Conservation (phyloP, 1,140 invertebrate species). For the Bactericera cockerelli region DNA sequence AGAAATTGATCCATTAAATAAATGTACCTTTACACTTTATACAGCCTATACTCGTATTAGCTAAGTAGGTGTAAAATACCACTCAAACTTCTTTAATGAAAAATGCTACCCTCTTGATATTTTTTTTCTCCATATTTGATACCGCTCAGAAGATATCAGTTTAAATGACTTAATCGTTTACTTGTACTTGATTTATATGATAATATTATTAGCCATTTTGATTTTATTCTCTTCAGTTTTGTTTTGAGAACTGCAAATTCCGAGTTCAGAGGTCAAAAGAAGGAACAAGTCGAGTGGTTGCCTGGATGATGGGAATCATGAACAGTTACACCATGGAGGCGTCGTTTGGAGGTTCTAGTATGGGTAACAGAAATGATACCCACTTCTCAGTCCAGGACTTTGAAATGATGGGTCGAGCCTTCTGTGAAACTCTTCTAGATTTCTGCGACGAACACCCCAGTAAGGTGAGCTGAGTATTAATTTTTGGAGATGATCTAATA, state of each 20-base stretch:
- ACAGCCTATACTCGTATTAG: no score
- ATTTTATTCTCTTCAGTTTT: conserved; percentile 64
- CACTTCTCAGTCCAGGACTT: conserved; percentile 73
- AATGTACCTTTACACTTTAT: no score
- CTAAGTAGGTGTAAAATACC: no score
- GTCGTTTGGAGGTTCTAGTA: conserved; percentile 73
- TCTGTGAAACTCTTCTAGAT: conserved; percentile 82
- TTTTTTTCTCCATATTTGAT: no score
- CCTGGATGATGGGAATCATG: conserved; percentile 84
- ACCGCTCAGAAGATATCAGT: no score
- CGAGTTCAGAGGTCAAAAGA: conserved; percentile 82
- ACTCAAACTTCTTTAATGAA: no score
- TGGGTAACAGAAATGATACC: conserved; percentile 61
- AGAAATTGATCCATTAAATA: no score
- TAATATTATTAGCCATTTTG: no score
- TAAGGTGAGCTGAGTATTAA: conserved; percentile 35
- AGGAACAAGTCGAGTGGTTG: conserved; percentile 79
- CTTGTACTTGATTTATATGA: no score
- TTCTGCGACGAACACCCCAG: conserved; percentile 75
- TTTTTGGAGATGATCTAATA: no score
- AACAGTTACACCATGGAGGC: conserved; percentile 92
- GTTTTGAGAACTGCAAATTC: conserved; percentile 86
- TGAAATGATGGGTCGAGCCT: conserved; percentile 66
- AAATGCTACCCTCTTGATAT: no score
- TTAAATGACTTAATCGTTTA: no score